These are phyloP conservation scores for Peromyscus maniculatus DNA, from an alignment of 2,113 vertebrate genomes.

Conservation along the genomic window DNA sequence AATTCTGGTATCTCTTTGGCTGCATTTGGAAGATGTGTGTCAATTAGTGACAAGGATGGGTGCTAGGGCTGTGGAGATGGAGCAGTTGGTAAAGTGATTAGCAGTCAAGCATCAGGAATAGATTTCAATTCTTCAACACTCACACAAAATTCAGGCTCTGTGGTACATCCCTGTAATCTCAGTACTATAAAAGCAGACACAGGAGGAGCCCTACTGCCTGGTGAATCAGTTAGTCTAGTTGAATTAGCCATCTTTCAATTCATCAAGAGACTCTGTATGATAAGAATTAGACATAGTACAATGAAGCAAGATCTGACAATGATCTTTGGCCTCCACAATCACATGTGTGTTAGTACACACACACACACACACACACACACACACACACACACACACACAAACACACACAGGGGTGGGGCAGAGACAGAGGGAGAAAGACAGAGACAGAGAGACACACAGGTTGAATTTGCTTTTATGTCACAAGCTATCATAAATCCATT, in stretches of 20 bases:
- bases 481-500: background rate
- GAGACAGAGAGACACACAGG: background rate
- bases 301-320: background rate
- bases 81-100: background rate
- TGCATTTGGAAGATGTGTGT: background rate
- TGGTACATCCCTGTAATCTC: background rate
- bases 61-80: background rate
- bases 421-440: background rate
- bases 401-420: too few species aligned
- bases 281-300: background rate
- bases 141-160: background rate
- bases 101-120: background rate
- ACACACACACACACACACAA: background rate
- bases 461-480: background rate
- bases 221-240: too few species aligned
- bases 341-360: background rate
- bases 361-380: background rate
- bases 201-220: too few species aligned
- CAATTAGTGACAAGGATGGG: background rate
- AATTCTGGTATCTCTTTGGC: background rate
- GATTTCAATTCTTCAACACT: background rate
- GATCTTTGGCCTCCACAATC: background rate
- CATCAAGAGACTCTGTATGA: too few species aligned
- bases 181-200: background rate
- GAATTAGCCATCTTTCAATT: background rate